Base-by-base conservation (phyloP, 2,888 invertebrate species). In the Amaurobius ferox region DNA sequence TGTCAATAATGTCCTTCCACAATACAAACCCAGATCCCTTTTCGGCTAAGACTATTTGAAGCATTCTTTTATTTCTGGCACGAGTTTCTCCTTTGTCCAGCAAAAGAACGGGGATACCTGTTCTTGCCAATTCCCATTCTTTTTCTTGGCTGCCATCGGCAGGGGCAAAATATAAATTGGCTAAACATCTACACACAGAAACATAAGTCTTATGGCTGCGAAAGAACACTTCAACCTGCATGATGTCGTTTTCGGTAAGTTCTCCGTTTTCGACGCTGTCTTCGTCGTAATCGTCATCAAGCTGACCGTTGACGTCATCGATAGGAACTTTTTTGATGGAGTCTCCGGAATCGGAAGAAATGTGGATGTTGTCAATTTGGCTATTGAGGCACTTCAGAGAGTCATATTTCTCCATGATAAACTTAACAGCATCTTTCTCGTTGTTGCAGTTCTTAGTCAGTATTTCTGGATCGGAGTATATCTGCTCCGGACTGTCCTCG, bases 1-100 rank as follows among this genome's bases (percentile, higher is more conserved):
- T 95, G 91, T 96, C 95, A 89, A 96, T 94, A 70, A 94, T 94
- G 91, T 96, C 96, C 89, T 94, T 93, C 96, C 96, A 96, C 28
- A 96, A 91, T 79, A 94, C 94, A 91, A 96, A 96, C 79, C 95
- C 95, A 0, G 96, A 95, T 19, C 96, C 96, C 39, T 95, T 93
- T 91, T 96, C 95, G 1, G 95, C 95, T 72, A 96, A 91, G 1
- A 95, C 93, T 55, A 96, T 93, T 88, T 94, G 94, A 13, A 96
- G 94, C 29, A 94, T 93, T 35, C 95, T 93, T 89, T 94, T 94
- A 87, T 93, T 93, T 80, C 95, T 92, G 26, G 95, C 93, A 78
- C 94, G 92, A 13, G 95, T 94, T 90, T 95, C 95, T 0, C 96
- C 96, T 61, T 94, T 93, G 91, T 96, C 95, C 85, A 96, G 93